Evolutionary conservation across 2,888 invertebrate species (phyloP).

Genomic region (Cistogaster globosa): DNA sequence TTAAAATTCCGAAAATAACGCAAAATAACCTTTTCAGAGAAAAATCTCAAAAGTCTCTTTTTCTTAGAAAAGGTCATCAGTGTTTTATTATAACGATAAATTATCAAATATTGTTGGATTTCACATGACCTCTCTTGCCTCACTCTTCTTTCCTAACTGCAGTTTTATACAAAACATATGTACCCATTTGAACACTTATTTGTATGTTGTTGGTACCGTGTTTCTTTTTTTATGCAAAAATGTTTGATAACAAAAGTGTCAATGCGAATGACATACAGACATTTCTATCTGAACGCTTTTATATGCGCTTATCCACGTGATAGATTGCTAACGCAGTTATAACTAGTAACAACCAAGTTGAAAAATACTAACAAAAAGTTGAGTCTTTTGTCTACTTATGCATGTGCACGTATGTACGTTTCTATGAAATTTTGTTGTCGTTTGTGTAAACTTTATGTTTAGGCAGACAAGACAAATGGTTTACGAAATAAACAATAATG

Average conservation of each 20-base stretch:
- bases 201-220: background rate
- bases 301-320: background rate
- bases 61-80: too few relatives aligned
- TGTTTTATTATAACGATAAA: too few relatives aligned
- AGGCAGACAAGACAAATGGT: background rate
- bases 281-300: background rate
- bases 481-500: background rate
- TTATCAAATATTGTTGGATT: too few relatives aligned
- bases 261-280: constrained; percentile 33
- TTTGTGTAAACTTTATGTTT: background rate
- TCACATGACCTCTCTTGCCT: background rate
- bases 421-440: constrained; percentile 5
- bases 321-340: background rate
- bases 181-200: too few relatives aligned
- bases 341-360: background rate
- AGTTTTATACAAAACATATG: too few relatives aligned
- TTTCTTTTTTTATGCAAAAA: background rate
- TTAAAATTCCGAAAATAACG: too few relatives aligned
- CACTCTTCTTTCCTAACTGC: too few relatives aligned
- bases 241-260: constrained; percentile 19
- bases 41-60: too few relatives aligned
- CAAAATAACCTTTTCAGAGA: too few relatives aligned
- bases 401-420: background rate
- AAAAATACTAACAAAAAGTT: background rate
- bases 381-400: background rate